Percentiles rank a stretch among this genome's conserved stretches.
Evolutionary conservation across 2,797 vertebrate species (phyloP).

Genomic region (Lutra lutra): DNA sequence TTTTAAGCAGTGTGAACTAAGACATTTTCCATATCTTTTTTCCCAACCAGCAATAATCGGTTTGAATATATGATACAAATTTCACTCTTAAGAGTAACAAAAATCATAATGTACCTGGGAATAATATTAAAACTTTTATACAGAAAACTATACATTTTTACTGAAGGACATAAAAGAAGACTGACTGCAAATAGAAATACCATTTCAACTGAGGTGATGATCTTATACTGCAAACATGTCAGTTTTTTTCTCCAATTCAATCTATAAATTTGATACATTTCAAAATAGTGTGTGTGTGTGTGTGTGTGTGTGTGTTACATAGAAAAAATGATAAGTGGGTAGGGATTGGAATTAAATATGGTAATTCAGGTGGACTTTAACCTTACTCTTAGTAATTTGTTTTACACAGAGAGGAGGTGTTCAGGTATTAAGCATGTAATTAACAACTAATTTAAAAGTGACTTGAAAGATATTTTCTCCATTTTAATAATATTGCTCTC

Average conservation of each 20-base stretch:
- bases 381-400: constrained; percentile 25
- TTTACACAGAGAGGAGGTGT: neutral
- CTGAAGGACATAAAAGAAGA: neutral
- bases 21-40: neutral
- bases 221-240: neutral
- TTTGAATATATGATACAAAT: neutral
- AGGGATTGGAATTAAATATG: neutral
- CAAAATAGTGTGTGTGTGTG: neutral
- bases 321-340: neutral
- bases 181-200: neutral
- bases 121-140: constrained; percentile 19
- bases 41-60: neutral
- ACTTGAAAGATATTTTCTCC: neutral
- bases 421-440: neutral
- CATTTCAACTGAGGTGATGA: neutral
- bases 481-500: neutral
- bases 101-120: neutral
- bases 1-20: neutral
- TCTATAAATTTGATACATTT: neutral
- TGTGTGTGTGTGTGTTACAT: neutral
- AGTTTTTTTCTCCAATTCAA: constrained; percentile 26
- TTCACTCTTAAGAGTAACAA: neutral
- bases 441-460: neutral
- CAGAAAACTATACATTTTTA: constrained; percentile 17
- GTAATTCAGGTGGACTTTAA: neutral